These are phyloP conservation scores for Pontoporia blainvillei DNA, from an alignment of 2,113 vertebrate genomes.

Conservation along the genomic window DNA sequence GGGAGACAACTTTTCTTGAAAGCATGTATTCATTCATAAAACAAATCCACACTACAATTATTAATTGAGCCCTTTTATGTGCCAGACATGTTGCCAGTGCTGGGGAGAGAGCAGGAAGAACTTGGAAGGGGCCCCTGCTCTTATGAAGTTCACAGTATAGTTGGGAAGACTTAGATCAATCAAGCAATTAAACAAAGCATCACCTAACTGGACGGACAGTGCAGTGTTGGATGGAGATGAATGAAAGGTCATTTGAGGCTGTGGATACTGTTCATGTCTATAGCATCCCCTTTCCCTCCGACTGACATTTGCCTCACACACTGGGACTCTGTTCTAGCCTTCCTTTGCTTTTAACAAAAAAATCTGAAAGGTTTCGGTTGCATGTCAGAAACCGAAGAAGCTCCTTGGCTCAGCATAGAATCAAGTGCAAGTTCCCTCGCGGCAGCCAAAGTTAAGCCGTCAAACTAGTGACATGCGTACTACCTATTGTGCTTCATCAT, in stretches of 20 bases:
- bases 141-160: neutral
- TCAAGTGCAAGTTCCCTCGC: neutral
- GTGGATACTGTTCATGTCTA: neutral
- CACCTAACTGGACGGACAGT: neutral
- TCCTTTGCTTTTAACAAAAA: neutral
- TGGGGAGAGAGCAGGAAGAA: neutral
- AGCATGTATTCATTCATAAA: slow-evolving; percentile 53
- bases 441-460: neutral
- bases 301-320: neutral
- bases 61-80: slow-evolving; percentile 4
- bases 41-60: slow-evolving; percentile 8
- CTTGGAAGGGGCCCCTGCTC: neutral
- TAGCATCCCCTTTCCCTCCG: neutral
- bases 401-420: neutral
- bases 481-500: neutral
- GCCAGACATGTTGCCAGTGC: neutral
- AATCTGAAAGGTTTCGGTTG: neutral
- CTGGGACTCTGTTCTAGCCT: neutral
- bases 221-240: neutral
- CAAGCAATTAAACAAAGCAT: neutral
- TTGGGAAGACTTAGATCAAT: neutral
- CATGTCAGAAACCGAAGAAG: slow-evolving; percentile 8
- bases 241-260: neutral
- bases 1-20: slow-evolving; percentile 17
- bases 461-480: neutral